Base-by-base conservation (phyloP, 2,113 vertebrate genomes). In the Athene cunicularia region DNA sequence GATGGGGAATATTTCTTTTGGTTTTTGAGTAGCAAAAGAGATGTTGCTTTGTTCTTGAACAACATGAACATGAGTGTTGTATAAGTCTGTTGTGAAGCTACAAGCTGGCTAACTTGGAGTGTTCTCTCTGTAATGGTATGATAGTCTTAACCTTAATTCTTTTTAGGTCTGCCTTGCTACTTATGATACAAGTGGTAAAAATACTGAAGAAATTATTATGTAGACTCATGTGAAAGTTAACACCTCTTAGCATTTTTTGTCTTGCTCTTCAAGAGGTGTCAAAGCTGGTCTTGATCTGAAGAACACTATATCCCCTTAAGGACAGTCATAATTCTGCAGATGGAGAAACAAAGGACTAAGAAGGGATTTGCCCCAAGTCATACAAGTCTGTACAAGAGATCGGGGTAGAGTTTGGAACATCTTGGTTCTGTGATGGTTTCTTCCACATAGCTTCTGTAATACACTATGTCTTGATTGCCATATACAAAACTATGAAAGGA, bases 261-360 rank as follows among this genome's bases (percentile, higher is more conserved):
- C 21, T 39, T n/a, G 37, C 8, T 70, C n/a, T 70, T 66, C 27
- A 32, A 63, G 68, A 63, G 47, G 1, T 63, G 3, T 89, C 64
- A 24, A 30, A 87, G 41, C 10, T 24, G 55, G 6, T 74, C 24
- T 26, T 62, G 63, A 49, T 90, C 16, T 5, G 4, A 59, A 58
- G 41, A 73, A 24, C 64, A 26, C 23, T 2, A 1, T 12, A 0
- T 73, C 0, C 6, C 41, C 55, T 26, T 6, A 43, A 72, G 72
- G 33, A 23, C 14, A 41, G 73, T 41, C 8, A 2, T 60, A 28
- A 43, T 41, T 49, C 14, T 4, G 7, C n/a, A 37, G 37, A 13
- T 19, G 50, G 50, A 59, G 55, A 37, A 59, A 47, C 20, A 5
- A 28, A 68, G n/a, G 13, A 66, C 41, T 41, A 30, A 43, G 24